Base-by-base conservation (phyloP, 2,797 vertebrate genomes). In the Sternotherus odoratus region DNA sequence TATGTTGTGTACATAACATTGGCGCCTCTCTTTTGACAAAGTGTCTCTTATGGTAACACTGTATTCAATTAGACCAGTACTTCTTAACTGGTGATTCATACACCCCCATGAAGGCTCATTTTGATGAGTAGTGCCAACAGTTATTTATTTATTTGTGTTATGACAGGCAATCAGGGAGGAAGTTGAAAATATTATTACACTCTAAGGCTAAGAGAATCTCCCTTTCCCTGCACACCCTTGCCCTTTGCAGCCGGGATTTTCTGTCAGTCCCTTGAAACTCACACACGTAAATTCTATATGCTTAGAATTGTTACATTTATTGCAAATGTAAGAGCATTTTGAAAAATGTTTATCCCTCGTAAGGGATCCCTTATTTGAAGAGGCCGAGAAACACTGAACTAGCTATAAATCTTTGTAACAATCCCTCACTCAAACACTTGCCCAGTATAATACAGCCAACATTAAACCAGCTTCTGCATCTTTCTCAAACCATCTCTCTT, bases 401-500 rank as follows among this genome's bases (percentile, higher is more conserved):
- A 93, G 80, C 30, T 30, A 17, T 54, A 53, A 50, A 54, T 75
- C 54, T 17, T 87, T 88, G 60, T 12, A 19, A 86, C 53, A 7
- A 17, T 92, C 46, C 80, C 77, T 95, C 82, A 72, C 39, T 17
- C 56, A 92, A 63, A 77, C 30, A 1, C 88, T 95, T 92, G 92
- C 78, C 87, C 69, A 93, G 93, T 95, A 94, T 82, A 94, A 50
- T 75, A 33, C 48, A 87, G 39, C 39, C 94, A 91, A 94, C 63
- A 80, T 78, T 79, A 95, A 93, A 94, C 96, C 96, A 96, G 89
- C 90, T 97, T 97, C 96, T 96, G 94, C 96, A 94, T 97, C 86
- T 95, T 80, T 51, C 77, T 84, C 89, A 88, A 80, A 82, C 89
- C 19, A 2, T 77, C 86, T 4, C 0, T 87, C 91, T 91, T 83